Evolutionary conservation across 1,140 invertebrate genomes (phyloP).

Genomic region (Globodera rostochiensis): DNA sequence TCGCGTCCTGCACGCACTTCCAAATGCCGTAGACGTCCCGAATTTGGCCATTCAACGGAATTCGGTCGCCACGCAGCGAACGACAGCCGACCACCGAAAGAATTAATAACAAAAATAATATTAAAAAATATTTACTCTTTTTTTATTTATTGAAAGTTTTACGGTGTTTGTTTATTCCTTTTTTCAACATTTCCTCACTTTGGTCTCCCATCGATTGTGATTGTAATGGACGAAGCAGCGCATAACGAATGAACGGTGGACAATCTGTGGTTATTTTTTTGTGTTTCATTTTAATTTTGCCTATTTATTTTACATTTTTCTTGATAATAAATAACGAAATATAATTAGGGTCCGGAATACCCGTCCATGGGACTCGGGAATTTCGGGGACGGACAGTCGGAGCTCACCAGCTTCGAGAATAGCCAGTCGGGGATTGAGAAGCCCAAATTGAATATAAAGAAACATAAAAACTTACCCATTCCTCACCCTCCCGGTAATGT

Average conservation of each 20-base stretch:
- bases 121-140: neutral
- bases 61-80: slow-evolving; percentile 26
- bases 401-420: no score
- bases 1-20: slow-evolving; percentile 26
- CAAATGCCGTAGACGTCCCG: slow-evolving; percentile 28
- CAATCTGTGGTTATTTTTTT: slow-evolving; percentile 1
- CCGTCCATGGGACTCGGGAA: no score
- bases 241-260: slow-evolving; percentile 32
- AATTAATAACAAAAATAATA: neutral
- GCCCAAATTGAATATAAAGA: neutral
- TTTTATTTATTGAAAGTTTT: no score
- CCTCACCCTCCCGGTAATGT: slow-evolving; percentile 25
- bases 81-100: slow-evolving; percentile 23
- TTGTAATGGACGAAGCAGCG: slow-evolving; percentile 25
- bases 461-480: slow-evolving; percentile 19
- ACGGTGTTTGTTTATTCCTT: neutral
- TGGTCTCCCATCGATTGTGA: slow-evolving; percentile 28
- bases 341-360: no score
- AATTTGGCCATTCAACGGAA: slow-evolving; percentile 29
- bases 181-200: slow-evolving; percentile 1
- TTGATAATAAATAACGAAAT: no score
- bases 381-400: no score
- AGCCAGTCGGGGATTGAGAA: no score
- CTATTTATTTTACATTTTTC: neutral
- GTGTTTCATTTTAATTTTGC: neutral